phyloP scores from a whole-genome alignment of 2,113 vertebrate genomes.

The Gambusia affinis region DNA sequence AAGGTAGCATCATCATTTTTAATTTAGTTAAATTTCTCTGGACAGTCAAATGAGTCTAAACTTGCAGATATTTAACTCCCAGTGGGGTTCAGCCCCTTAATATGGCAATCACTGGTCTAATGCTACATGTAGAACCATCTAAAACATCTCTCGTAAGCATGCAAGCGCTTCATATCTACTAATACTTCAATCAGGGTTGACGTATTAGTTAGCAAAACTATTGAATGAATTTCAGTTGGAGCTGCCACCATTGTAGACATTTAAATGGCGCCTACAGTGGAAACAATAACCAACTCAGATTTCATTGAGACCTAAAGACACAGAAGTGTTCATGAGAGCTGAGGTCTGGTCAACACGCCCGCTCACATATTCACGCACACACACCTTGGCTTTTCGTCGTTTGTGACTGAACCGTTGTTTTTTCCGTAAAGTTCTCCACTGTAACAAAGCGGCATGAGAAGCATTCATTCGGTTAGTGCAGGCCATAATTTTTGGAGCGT shows the following conservation, averaged over 20 bases:
- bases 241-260: not conserved
- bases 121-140: too few species aligned
- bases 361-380: constrained; percentile 25
- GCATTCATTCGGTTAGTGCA: constrained; percentile 16
- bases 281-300: not conserved
- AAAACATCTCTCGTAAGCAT: too few species aligned
- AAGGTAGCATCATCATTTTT: too few species aligned
- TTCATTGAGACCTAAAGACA: not conserved
- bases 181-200: too few species aligned
- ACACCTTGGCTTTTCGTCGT: constrained; percentile 44
- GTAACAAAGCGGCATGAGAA: constrained; percentile 43
- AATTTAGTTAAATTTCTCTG: too few species aligned
- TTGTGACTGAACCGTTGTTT: constrained; percentile 28
- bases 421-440: constrained; percentile 32
- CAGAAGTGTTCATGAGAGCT: not conserved
- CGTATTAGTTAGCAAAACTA: too few species aligned
- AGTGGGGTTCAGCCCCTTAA: too few species aligned
- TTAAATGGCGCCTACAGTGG: not conserved
- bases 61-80: too few species aligned
- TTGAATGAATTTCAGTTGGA: too few species aligned
- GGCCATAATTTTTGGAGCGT: not conserved
- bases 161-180: too few species aligned
- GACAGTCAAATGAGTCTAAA: too few species aligned
- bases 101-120: too few species aligned
- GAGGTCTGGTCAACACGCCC: not conserved